A percentile compares a stretch with the other conserved stretches of the same genome.
phyloP scores from a whole-genome alignment of 2,888 invertebrate species.

The Prionchulus punctatus region DNA sequence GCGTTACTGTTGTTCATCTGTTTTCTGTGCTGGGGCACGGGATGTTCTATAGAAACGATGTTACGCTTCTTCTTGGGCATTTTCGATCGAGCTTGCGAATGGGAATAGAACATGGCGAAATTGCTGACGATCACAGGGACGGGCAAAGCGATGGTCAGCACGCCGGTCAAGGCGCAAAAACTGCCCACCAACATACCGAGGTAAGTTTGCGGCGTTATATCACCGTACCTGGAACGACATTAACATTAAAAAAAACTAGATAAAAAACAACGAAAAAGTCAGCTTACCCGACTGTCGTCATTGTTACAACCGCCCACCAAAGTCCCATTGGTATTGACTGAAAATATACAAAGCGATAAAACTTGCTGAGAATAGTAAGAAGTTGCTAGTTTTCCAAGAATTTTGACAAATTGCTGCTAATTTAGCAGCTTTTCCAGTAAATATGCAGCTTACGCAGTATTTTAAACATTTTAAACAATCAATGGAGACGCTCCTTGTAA shows the following conservation, averaged over 20 bases:
- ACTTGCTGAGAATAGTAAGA: too few species aligned
- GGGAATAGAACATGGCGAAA: conserved; percentile 87
- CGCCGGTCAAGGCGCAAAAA: conserved; percentile 5
- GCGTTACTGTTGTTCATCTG: too few species aligned
- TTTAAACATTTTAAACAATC: neutral
- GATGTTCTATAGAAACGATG: conserved; percentile 1
- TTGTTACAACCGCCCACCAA: conserved; percentile 10
- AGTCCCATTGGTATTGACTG: conserved; percentile 7
- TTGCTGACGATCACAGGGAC: too few species aligned
- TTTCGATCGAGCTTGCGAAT: conserved; percentile 31
- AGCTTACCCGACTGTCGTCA: conserved; percentile 1
- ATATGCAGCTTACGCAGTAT: neutral
- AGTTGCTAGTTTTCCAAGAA: too few species aligned
- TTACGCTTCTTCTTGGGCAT: conserved; percentile 4
- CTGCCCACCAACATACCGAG: neutral
- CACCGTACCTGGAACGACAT: neutral
- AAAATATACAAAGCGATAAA: neutral
- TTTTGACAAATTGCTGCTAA: too few species aligned
- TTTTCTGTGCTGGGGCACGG: too few species aligned
- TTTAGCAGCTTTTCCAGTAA: neutral
- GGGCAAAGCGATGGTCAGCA: conserved; percentile 13
- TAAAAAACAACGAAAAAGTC: too few species aligned
- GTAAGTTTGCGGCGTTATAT: neutral
- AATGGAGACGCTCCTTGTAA: too few species aligned
- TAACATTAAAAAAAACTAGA: too few species aligned